These are phyloP conservation scores for Bombyx mori DNA, from an alignment of 1,140 invertebrate species.

Conservation along the genomic window ASM3026992v2 NC_085107.1:9590501-9591000, in stretches of 20 bases:
- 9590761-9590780: constrained; percentile 10
- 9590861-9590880: constrained; percentile 52
- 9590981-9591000: too few species aligned
- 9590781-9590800: constrained; percentile 27
- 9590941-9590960: too few species aligned
- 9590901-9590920: neutral
- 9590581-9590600: constrained; percentile 69
- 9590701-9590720: constrained; percentile 22
- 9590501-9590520: constrained; percentile 65
- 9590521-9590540: constrained; percentile 72
- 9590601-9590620: constrained; percentile 52
- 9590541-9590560: constrained; percentile 78
- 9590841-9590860: constrained; percentile 45
- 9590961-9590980: too few species aligned
- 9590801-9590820: constrained; percentile 20
- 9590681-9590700: constrained; percentile 46
- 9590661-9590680: constrained; percentile 45
- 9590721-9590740: constrained; percentile 23
- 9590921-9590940: too few species aligned
- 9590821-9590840: constrained; percentile 17
- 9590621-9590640: constrained; percentile 44
- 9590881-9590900: constrained; percentile 22
- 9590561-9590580: constrained; percentile 81
- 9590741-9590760: constrained; percentile 15
- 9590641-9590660: constrained; percentile 57